Conservation (phyloP, 1,140 invertebrate genomes). For the Drosophila willistoni region DNA sequence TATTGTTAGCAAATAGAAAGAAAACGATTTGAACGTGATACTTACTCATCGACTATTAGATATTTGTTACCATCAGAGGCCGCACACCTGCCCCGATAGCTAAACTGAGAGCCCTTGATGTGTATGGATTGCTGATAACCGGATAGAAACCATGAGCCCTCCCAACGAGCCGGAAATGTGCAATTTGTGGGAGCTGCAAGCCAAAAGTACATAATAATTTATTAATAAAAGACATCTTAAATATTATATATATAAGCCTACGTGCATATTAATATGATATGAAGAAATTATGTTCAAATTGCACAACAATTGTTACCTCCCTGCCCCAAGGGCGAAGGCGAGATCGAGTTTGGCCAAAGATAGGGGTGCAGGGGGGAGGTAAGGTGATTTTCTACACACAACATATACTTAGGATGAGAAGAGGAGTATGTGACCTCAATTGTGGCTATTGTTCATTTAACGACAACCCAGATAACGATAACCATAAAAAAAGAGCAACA, state of each 20-base stretch:
- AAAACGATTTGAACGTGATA: constrained; percentile 60
- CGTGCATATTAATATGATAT: constrained; percentile 3
- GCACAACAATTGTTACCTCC: constrained; percentile 45
- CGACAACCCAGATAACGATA: constrained; percentile 38
- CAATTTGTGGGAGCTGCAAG: constrained; percentile 86
- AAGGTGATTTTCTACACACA: background rate
- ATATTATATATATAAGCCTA: constrained; percentile 45
- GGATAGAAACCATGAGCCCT: constrained; percentile 93
- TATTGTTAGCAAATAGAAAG: constrained; percentile 46
- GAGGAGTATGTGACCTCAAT: constrained; percentile 62
- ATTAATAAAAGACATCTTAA: constrained; percentile 57
- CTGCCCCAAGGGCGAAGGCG: constrained; percentile 28
- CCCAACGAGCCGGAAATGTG: constrained; percentile 90
- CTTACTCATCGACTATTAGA: constrained; percentile 92
- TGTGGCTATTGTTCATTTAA: constrained; percentile 77
- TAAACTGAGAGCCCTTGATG: constrained; percentile 90
- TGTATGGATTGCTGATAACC: constrained; percentile 91
- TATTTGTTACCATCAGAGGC: constrained; percentile 93
- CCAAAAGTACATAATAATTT: constrained; percentile 53
- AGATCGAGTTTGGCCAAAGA: background rate
- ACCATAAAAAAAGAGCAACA: constrained; percentile 44
- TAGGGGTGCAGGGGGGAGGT: background rate
- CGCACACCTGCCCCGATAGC: constrained; percentile 91
- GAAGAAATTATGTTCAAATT: constrained; percentile 60
- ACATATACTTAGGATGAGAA: background rate